Conservation (phyloP, 2,888 invertebrate genomes). For the Synergus laeviventris region DNA sequence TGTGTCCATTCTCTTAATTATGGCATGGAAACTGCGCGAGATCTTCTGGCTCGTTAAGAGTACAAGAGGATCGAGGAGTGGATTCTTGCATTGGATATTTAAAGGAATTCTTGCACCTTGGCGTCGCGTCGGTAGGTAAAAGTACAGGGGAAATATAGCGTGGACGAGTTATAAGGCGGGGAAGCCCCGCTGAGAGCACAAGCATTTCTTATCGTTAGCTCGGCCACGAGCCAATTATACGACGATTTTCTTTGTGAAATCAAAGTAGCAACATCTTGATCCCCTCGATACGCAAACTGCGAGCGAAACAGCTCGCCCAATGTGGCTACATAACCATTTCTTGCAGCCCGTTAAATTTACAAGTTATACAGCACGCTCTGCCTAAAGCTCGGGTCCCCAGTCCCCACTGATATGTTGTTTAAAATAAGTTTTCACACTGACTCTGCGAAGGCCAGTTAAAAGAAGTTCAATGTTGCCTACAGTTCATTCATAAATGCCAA, state of each 20-base stretch:
- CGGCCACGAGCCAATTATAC: constrained; percentile 34
- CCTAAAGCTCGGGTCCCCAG: not conserved
- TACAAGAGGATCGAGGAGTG: constrained; percentile 46
- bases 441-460: not conserved
- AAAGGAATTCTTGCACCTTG: constrained; percentile 49
- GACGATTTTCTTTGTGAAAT: constrained; percentile 36
- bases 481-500: constrained; percentile 22
- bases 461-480: not conserved
- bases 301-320: constrained; percentile 19
- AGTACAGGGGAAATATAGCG: constrained; percentile 37
- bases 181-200: constrained; percentile 36
- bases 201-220: constrained; percentile 36
- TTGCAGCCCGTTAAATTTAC: constrained; percentile 22
- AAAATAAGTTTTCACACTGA: not conserved
- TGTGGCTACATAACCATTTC: constrained; percentile 23
- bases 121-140: constrained; percentile 4
- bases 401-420: constrained; percentile 12
- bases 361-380: constrained; percentile 10
- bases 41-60: constrained; percentile 50
- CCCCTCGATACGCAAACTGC: constrained; percentile 31
- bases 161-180: constrained; percentile 45
- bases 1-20: constrained; percentile 54
- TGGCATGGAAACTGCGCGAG: constrained; percentile 46
- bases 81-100: constrained; percentile 50
- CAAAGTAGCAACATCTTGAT: constrained; percentile 38